Conservation (phyloP, 2,797 vertebrate species). For the Stomatorhinus walkeri region DNA sequence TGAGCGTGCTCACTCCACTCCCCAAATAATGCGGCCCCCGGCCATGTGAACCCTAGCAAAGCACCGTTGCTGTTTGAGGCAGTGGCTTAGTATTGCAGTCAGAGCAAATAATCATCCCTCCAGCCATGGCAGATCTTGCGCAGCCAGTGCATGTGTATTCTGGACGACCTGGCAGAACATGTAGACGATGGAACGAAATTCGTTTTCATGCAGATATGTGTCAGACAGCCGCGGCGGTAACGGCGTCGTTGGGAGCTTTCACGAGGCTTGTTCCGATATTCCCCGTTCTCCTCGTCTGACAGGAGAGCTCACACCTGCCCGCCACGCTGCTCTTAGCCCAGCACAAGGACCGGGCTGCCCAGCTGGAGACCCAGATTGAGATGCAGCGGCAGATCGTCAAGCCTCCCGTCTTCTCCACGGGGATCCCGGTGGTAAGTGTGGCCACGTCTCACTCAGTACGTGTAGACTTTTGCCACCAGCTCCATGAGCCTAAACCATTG, state of each 20-base stretch:
- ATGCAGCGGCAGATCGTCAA: conserved; percentile 80
- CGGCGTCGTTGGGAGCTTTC: neutral
- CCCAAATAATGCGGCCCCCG: neutral
- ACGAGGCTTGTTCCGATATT: neutral
- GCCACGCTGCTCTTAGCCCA: conserved; percentile 86
- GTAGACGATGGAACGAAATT: neutral
- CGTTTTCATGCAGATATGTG: neutral
- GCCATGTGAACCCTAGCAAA: neutral
- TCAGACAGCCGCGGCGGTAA: neutral
- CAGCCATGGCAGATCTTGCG: neutral
- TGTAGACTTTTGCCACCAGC: neutral
- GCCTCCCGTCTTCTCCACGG: conserved; percentile 86
- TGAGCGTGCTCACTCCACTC: neutral
- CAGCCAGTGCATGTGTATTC: neutral
- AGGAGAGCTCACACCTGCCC: conserved; percentile 89
- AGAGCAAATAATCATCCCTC: neutral
- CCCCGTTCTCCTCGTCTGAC: conserved; percentile 20
- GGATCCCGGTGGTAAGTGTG: conserved; percentile 85
- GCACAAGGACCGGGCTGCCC: conserved; percentile 83
- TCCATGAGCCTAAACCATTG: neutral
- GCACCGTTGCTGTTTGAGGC: neutral
- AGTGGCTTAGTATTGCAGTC: neutral
- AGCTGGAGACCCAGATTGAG: conserved; percentile 84
- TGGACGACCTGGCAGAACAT: neutral
- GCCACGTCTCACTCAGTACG: neutral